Evolutionary conservation across 2,113 vertebrate genomes (phyloP), one percentile per base, ranked within the genome.

Genomic region (Poicephalus meyeri): DNA sequence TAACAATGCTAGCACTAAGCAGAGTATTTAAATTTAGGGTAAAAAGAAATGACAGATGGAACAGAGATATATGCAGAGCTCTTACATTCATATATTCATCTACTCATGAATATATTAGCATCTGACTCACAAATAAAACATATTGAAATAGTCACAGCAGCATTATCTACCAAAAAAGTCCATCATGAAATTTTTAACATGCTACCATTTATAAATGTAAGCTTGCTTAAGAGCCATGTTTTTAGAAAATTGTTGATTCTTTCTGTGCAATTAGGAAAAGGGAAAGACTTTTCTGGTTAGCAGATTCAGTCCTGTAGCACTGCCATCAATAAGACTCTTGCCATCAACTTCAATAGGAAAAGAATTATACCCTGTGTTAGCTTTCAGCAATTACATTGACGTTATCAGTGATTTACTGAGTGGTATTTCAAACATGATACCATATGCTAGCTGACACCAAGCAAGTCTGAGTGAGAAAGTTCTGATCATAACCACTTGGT

Each of bases 361-460:
- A 95, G 93, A 97, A 97, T 95, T 93, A 96, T 20, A 66, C 56
- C 1, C 20, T 91, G 83, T 72, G 94, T 89, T 91, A 91, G 55
- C 73, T 96, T 95, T 89, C 79, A 95, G 90, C 95, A 95, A 93
- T 95, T 94, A 97, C 86, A 74, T 26, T 96, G 95, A 95, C 93
- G 50, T 96, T 97, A 96, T 96, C 95, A 95, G 88, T 94, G 91
- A 96, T 96, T 92, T 96, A 96, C 95, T 93, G 91, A 86, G 88
- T 94, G 85, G 74, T 91, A 91, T 92, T 97, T 95, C 72, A 96
- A 95, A 95, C 86, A 80, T 80, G 86, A 93, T 80, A 90, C 64
- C 89, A 74, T 95, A 93, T 95, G 91, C 90, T 83, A 93, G 79
- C 69, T 95, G 95, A 92, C 92, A 97, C 68, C 82, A 95, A 89